Base-by-base conservation (phyloP, 2,888 invertebrate genomes). In the Ametastegia equiseti region DNA sequence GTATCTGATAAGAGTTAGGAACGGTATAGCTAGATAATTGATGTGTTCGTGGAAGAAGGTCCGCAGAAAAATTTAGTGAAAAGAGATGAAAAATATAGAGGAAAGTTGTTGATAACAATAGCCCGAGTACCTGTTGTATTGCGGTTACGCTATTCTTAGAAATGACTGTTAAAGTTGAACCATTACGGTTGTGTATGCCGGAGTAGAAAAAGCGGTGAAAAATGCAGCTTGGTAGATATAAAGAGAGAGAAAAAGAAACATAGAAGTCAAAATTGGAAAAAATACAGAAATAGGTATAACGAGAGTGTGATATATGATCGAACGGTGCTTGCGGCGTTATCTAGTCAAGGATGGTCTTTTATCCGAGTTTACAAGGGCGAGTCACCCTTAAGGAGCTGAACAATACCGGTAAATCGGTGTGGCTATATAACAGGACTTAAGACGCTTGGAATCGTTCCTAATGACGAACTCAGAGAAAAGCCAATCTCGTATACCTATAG, bases 341-440 rank as follows among this genome's bases (percentile, higher is more conserved):
- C 36, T 39, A 67, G 65, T 67, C 39, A 27, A 39, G 23, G 19
- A 67, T 67, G 36, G 36, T 36, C 65, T 67, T 39, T 67, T 67
- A 39, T 67, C 39, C 19, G 39, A 1, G 19, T n/a, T n/a, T n/a
- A 39, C 19, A 4, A 67, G 2, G 65, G 39, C 7, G 11, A 67
- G 39, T 27, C n/a, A 67, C 65, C 71, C 71, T 47, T 71, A 15
- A 71, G 23, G 19, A 39, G 67, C n/a, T n/a, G n/a, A 1, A 47
- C 71, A 71, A 30, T 45, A 47, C 13, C 47, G 7, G 47, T 19
- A 6, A 71, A 71, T 45, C 47, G 30, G 47, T 15, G 42, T 71
- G n/a, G n/a, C n/a, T n/a, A n/a, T n/a, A 15, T 15, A 71, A 30
- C n/a, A 71, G 39, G 67, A 67, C 11, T 23, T 7, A 67, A 7